Percentiles rank a stretch among this genome's conserved stretches.
These are phyloP conservation scores for Halcyon malimbica DNA, from an alignment of 2,113 vertebrate genomes.

Conservation along the genomic window DNA sequence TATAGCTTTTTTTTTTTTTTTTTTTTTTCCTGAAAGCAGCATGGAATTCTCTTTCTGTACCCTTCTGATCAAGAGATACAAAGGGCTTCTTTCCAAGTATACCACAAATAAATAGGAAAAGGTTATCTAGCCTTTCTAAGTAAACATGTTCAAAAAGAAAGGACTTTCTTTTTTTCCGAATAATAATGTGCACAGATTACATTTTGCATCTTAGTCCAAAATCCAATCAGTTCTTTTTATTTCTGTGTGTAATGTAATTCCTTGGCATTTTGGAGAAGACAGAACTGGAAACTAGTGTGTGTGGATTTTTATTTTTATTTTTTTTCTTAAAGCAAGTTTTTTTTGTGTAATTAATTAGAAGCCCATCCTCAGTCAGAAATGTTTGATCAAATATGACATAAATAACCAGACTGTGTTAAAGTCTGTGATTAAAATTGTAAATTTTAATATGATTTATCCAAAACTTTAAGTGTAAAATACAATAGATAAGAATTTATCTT, in stretches of 20 bases:
- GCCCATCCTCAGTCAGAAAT: background rate
- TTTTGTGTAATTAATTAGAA: conserved; percentile 18
- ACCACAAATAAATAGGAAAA: background rate
- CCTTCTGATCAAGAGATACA: background rate
- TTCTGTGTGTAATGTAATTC: background rate
- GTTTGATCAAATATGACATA: background rate
- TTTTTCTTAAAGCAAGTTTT: background rate
- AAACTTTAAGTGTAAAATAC: background rate
- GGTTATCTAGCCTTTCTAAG: background rate
- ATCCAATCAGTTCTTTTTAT: background rate
- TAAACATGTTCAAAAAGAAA: conserved; percentile 1
- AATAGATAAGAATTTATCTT: background rate
- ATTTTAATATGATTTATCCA: background rate
- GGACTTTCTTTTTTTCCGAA: background rate
- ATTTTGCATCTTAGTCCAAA: background rate
- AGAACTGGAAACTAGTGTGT: background rate
- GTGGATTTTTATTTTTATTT: background rate
- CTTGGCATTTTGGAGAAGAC: background rate
- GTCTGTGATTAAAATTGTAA: background rate
- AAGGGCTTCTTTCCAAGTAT: background rate
- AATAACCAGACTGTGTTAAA: background rate
- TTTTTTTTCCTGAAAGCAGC: background rate
- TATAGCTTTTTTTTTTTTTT: background rate
- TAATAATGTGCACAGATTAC: background rate
- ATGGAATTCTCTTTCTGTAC: background rate